Evolutionary conservation across 2,888 invertebrate species (phyloP).

Genomic region (Blomia tropicalis): DNA sequence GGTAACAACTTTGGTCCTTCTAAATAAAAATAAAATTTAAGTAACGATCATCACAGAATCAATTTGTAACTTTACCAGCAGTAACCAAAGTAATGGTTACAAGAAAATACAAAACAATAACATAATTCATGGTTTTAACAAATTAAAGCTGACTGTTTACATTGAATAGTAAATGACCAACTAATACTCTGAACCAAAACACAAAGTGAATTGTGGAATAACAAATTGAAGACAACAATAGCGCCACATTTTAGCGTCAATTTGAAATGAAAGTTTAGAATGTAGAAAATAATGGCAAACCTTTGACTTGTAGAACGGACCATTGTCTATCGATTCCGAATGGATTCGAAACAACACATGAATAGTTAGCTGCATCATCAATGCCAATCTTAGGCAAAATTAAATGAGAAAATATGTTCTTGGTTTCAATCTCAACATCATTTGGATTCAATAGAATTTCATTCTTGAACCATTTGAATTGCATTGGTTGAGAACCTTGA

Average conservation of each 20-base stretch:
- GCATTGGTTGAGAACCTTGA: background rate
- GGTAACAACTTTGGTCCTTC: background rate
- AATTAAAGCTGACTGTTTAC: too few relatives aligned
- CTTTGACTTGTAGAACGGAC: slow-evolving; percentile 38
- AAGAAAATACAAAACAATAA: background rate
- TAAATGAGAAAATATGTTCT: slow-evolving; percentile 29
- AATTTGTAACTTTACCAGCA: too few relatives aligned
- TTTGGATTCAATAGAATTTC: background rate
- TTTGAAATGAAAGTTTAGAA: background rate
- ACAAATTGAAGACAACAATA: too few relatives aligned
- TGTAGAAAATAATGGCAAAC: slow-evolving; percentile 33
- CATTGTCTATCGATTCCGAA: slow-evolving; percentile 37
- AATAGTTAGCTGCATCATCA: slow-evolving; percentile 41
- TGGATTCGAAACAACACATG: slow-evolving; percentile 41
- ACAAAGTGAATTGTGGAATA: background rate
- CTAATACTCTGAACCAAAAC: background rate
- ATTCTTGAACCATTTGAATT: slow-evolving; percentile 7
- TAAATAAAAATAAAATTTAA: background rate
- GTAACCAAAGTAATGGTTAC: too few relatives aligned
- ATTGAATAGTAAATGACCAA: background rate
- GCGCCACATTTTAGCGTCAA: background rate
- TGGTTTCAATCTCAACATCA: slow-evolving; percentile 19
- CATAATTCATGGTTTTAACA: background rate
- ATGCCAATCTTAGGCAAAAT: slow-evolving; percentile 29
- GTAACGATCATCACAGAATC: too few relatives aligned